Evolutionary conservation across 2,797 vertebrate species (phyloP).

Genomic region (Champsocephalus gunnari): DNA sequence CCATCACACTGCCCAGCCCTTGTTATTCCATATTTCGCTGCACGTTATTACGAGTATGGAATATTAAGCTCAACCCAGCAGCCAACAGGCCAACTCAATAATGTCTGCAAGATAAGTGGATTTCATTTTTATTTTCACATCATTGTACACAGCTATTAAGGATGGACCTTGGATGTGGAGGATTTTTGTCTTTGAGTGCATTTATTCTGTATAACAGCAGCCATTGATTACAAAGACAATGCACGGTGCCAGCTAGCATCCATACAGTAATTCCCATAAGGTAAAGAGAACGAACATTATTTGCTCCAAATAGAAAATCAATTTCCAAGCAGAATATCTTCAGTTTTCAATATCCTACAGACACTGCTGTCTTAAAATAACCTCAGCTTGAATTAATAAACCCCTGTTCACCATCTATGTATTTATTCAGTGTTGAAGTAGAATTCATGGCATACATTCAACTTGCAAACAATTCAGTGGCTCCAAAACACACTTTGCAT

Average conservation of each 20-base stretch:
- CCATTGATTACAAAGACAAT: conserved; percentile 62
- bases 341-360: conserved; percentile 65
- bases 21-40: conserved; percentile 28
- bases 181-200: conserved; percentile 47
- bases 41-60: neutral
- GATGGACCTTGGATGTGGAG: conserved; percentile 40
- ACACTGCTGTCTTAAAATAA: conserved; percentile 63
- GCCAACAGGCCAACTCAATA: conserved; percentile 32
- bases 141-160: conserved; percentile 37
- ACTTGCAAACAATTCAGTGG: conserved; percentile 68
- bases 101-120: conserved; percentile 24
- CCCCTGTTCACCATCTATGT: conserved; percentile 61
- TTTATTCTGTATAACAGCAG: conserved; percentile 61
- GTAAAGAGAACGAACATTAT: conserved; percentile 57
- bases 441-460: conserved; percentile 70
- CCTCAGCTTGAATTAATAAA: conserved; percentile 71
- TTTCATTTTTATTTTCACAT: conserved; percentile 44
- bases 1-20: conserved; percentile 19
- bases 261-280: conserved; percentile 64
- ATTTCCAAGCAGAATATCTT: conserved; percentile 64
- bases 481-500: conserved; percentile 59
- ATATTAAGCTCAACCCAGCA: conserved; percentile 20
- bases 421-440: conserved; percentile 73
- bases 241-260: conserved; percentile 43
- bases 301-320: conserved; percentile 74